Evolutionary conservation across 2,888 invertebrate genomes (phyloP).

Genomic region (Phanerotoma sp.): DNA sequence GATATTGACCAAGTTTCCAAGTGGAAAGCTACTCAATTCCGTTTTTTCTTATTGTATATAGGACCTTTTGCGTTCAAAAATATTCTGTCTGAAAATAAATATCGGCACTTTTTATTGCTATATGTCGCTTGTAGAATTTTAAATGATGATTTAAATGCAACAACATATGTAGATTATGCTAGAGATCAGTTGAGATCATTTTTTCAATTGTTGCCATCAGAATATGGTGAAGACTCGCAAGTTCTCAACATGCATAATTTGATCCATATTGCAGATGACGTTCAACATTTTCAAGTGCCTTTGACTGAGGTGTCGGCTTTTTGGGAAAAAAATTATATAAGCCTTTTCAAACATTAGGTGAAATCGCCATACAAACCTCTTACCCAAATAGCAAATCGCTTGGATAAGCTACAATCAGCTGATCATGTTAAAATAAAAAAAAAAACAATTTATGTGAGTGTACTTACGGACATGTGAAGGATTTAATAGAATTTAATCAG

Average conservation of each 20-base stretch:
- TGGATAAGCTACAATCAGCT: conserved; percentile 21
- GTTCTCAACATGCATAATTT: conserved; percentile 29
- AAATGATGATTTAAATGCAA: conserved; percentile 13
- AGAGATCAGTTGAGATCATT: conserved; percentile 16
- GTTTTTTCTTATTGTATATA: conserved; percentile 33
- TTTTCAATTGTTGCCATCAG: conserved; percentile 21
- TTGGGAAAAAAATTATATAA: conserved; percentile 28
- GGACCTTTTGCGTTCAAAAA: conserved; percentile 23
- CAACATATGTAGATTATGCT: conserved; percentile 18
- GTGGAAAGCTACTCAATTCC: conserved; percentile 38
- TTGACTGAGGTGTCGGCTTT: conserved; percentile 24
- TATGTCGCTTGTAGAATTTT: conserved; percentile 30
- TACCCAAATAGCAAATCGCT: conserved; percentile 27
- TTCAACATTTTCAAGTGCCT: conserved; percentile 11
- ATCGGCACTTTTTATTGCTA: conserved; percentile 30
- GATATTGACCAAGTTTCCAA: conserved; percentile 23
- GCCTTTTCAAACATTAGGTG: conserved; percentile 21
- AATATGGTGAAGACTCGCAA: conserved; percentile 20
- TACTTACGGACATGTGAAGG: not conserved
- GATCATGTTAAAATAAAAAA: conserved; percentile 1
- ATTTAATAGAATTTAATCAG: not conserved
- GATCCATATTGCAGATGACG: conserved; percentile 27
- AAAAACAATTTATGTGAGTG: conserved; percentile 2
- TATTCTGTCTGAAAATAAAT: conserved; percentile 20
- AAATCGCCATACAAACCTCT: conserved; percentile 23